phyloP scores from a whole-genome alignment of 2,113 vertebrate genomes.

The Heteronetta atricapilla region DNA sequence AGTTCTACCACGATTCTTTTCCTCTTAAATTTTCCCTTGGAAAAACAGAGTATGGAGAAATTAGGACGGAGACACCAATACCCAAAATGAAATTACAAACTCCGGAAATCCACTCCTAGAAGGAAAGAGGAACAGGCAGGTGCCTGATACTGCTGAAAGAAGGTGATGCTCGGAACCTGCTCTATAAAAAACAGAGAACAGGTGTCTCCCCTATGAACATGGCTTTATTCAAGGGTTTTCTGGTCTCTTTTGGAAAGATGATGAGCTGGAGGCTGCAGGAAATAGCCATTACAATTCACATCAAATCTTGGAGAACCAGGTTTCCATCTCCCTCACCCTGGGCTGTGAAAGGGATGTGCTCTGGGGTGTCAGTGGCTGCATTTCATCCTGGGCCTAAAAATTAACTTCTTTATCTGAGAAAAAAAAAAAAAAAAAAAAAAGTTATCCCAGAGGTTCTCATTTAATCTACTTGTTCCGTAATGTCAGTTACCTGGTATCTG shows the following conservation, averaged over 20 bases:
- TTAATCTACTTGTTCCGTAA: not conserved
- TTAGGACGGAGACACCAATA: not conserved
- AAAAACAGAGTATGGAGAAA: not conserved
- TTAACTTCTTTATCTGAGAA: not conserved
- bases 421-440: not conserved
- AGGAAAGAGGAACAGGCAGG: not conserved
- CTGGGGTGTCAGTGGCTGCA: not conserved
- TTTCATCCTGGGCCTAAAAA: not conserved
- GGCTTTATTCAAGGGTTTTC: not conserved
- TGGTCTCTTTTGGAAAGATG: not conserved
- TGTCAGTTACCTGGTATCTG: not conserved
- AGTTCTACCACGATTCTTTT: not conserved
- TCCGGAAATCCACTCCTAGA: not conserved
- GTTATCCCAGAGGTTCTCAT: not conserved
- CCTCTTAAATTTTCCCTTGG: not conserved
- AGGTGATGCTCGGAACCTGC: not conserved
- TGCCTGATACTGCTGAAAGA: not conserved
- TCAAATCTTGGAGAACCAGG: not conserved
- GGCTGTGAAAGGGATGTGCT: not conserved
- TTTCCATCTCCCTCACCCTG: not conserved
- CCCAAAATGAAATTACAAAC: not conserved
- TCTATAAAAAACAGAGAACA: not conserved
- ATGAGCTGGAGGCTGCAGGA: not conserved
- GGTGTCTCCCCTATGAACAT: not conserved
- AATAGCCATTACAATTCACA: not conserved